Base-by-base conservation (phyloP, 1,140 invertebrate species). In the Ostrea denselamellosa region DNA sequence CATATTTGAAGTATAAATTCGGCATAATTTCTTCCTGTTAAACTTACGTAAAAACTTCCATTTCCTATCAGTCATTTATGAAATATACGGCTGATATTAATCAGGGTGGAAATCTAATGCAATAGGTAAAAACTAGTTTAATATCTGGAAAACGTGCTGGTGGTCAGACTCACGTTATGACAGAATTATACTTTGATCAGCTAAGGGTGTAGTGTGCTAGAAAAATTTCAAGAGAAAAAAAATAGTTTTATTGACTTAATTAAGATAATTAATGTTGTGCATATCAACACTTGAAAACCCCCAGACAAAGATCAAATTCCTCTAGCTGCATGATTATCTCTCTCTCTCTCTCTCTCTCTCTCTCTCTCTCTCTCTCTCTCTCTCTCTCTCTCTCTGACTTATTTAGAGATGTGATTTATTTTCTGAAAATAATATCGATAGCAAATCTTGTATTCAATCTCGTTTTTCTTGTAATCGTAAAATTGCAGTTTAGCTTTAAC, bases 51-150 rank as follows among this genome's bases (percentile, higher is more conserved):
- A 62, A 62, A 62, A 17, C 14, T 62, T n/a, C 7, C 25, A 34
- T 14, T 14, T 77, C 25, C 9, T 77, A 77, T 77, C 68, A 28
- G 25, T 77, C 9, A 34, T 34, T 77, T 77, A 77, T 77, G 68
- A 77, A 77, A 77, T 77, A 77, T 34, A 77, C 28, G 68, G 28
- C 68, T 77, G 68, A 28, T 77, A 25, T 10, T 77, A 77, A 77
- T 77, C 68, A 77, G 68, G 68, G 68, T 77, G 68, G 68, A 77
- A 77, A 77, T 77, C 68, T 28, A 77, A 77, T 77, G 68, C 12
- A 14, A 14, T 14, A 25, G 14, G 10, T 34, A 77, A 25, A 68
- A 77, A 77, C 12, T 1, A 12, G 14, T 77, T 14, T 77, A 14
- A 77, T 77, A 77, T 77, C 68, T 77, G 68, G 12, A 25, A 77